Evolutionary conservation across 1,140 invertebrate species (phyloP).

Genomic region (Ridgeia piscesae): DNA sequence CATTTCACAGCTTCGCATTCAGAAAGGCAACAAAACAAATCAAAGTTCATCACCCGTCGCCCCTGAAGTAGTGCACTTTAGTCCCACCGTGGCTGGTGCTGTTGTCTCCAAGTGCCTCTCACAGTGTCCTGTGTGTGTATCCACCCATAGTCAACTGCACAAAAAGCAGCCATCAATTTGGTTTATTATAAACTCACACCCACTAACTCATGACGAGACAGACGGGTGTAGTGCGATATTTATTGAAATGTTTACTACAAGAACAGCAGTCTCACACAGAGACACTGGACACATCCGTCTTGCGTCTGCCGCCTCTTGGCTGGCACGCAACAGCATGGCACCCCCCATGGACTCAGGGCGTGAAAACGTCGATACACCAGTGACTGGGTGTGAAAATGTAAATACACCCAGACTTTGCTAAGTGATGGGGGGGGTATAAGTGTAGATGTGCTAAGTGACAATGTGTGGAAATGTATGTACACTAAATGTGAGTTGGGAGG

Average conservation of each 20-base stretch:
- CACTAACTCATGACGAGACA: background rate
- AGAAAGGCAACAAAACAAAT: background rate
- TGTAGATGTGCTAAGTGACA: too few species aligned
- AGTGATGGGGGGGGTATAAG: too few species aligned
- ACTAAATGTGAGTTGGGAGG: too few species aligned
- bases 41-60: background rate
- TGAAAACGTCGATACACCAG: too few species aligned
- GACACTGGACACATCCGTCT: background rate
- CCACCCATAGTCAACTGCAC: background rate
- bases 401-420: too few species aligned
- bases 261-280: background rate
- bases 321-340: background rate
- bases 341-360: too few species aligned
- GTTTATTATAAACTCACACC: background rate
- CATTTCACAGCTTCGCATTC: background rate
- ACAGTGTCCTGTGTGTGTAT: background rate
- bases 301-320: background rate
- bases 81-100: background rate
- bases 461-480: too few species aligned
- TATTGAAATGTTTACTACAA: background rate
- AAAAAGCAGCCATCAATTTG: background rate
- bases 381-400: too few species aligned
- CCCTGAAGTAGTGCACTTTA: background rate
- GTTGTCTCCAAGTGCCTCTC: background rate
- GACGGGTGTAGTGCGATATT: background rate